These are phyloP conservation scores for Cotesia vestalis DNA, from an alignment of 1,140 invertebrate genomes.

Conservation along the genomic window DNA sequence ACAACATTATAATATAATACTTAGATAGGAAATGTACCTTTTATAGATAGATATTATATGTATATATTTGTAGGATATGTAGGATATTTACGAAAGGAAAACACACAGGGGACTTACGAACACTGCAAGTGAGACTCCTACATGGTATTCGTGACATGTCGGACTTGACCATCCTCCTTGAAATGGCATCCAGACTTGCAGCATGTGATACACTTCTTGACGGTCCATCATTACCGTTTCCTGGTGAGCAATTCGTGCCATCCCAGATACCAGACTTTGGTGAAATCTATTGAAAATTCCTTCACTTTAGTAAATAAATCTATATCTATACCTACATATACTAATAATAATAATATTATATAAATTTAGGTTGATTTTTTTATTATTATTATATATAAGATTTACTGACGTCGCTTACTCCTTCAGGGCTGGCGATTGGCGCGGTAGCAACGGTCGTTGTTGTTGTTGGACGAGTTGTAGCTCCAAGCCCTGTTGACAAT, in stretches of 20 bases:
- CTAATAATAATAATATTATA: too few species aligned
- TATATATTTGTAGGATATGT: neutral
- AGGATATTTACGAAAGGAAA: slow-evolving; percentile 9
- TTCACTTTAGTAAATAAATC: too few species aligned
- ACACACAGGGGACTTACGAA: slow-evolving; percentile 64
- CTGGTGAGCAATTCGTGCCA: slow-evolving; percentile 54
- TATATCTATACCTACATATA: too few species aligned
- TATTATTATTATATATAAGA: too few species aligned
- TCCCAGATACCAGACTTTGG: slow-evolving; percentile 63
- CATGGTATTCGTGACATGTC: slow-evolving; percentile 57
- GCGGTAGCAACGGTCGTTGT: slow-evolving; percentile 48
- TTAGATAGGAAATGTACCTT: too few species aligned
- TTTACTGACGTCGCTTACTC: slow-evolving; percentile 62
- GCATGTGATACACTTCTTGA: slow-evolving; percentile 66
- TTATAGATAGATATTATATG: neutral
- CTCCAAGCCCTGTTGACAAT: slow-evolving; percentile 37
- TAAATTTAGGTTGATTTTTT: too few species aligned
- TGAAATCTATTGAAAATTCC: slow-evolving; percentile 50
- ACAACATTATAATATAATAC: too few species aligned
- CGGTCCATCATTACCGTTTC: slow-evolving; percentile 54
- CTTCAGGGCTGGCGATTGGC: slow-evolving; percentile 66
- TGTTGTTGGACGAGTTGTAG: slow-evolving; percentile 47
- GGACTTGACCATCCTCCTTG: slow-evolving; percentile 63
- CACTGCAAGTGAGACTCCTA: slow-evolving; percentile 68
- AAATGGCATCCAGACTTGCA: slow-evolving; percentile 69